Evolutionary conservation across 1,140 invertebrate species (phyloP), one percentile per base, ranked within the genome.

Genomic region (Agraylea sexmaculata): DNA sequence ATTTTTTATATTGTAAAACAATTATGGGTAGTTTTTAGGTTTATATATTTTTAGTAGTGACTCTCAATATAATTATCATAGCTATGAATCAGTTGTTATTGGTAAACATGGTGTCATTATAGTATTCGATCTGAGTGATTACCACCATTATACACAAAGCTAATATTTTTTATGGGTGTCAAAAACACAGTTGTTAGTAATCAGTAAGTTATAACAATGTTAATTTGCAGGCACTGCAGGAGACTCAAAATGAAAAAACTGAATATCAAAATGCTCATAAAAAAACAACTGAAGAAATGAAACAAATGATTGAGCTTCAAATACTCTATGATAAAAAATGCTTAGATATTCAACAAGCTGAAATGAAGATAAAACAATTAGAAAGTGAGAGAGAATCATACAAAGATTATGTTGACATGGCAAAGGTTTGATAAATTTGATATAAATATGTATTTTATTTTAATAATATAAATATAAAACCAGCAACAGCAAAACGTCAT

Each of bases 371-470:
- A 2, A 70, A 71, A 45, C 69, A 75, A 40, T 50, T 77, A 17
- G 72, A 78, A 53, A 74, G 64, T 53, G 65, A 75, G 41, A 73
- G 69, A 45, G 70, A 73, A 43, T 71, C 69, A 4, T 76, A 71
- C 52, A 64, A 60, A 46, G 75, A 78, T 51, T 76, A 70, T 69
- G 71, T 77, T 39, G 65, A 71, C 50, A 68, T 75, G 23, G 66
- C 68, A 13, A 76, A 74, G 56, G 70, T 72, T 59, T 23, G n/a
- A 20, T 19, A 36, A 7, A 13, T 7, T 17, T 44, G 15, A 10
- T 21, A 11, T 19, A 39, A 33, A 21, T n/a, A n/a, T n/a, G n/a
- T 27, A 37, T 42, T 25, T 25, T n/a, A 25, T 25, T 25, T 25
- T 25, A 25, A 25, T 7, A 7, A 25, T 25, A 7, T n/a, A 25